Conservation (phyloP, 1,140 invertebrate species). For the Tetragonula clypearis region DNA sequence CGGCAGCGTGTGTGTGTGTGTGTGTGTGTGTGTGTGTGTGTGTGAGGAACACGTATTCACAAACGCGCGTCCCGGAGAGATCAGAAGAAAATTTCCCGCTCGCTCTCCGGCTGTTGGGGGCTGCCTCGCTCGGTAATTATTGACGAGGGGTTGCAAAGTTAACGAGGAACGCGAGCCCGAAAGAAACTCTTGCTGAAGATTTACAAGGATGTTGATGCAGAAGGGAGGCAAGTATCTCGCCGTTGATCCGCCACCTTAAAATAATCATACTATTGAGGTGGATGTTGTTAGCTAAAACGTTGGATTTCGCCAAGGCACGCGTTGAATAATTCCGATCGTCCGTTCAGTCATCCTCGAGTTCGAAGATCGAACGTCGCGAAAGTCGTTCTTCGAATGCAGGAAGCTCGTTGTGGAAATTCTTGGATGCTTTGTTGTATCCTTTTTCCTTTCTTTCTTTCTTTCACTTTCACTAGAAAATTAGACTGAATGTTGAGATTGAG, state of each 20-base stretch:
- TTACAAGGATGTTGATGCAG: constrained; percentile 28
- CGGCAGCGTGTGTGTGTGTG: too few species aligned
- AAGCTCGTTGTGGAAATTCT: neutral
- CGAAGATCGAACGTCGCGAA: too few species aligned
- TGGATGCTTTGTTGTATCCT: too few species aligned
- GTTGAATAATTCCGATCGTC: constrained; percentile 35
- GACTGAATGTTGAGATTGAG: too few species aligned
- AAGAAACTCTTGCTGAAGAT: constrained; percentile 20
- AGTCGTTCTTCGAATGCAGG: neutral
- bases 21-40: too few species aligned
- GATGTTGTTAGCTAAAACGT: constrained; percentile 6
- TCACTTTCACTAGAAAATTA: too few species aligned
- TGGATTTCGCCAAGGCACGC: constrained; percentile 11
- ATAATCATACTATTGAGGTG: constrained; percentile 28
- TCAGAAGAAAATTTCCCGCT: neutral
- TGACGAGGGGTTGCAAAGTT: constrained; percentile 23
- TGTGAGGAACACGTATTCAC: neutral
- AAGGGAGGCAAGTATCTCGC: neutral
- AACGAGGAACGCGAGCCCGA: constrained; percentile 10
- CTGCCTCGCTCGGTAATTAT: constrained; percentile 6
- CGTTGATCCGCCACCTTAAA: constrained; percentile 19
- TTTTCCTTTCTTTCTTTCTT: too few species aligned
- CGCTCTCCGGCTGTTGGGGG: neutral
- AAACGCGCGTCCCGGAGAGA: neutral
- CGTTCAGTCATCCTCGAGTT: neutral